Conservation (phyloP, 2,797 vertebrate species). For the Sebastes itinus region DNA sequence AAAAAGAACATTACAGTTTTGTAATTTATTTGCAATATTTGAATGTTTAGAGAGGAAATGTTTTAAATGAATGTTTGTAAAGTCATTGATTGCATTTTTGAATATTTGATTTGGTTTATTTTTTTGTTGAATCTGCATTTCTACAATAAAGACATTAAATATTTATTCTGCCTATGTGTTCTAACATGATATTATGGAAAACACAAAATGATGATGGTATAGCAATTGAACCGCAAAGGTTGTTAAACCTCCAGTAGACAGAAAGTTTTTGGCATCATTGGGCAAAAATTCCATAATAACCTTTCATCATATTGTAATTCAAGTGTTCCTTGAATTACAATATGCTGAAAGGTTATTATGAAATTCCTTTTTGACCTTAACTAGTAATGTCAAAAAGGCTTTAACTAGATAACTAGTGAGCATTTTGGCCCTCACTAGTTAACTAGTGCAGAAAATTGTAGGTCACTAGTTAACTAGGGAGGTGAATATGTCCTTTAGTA, state of each 20-base stretch:
- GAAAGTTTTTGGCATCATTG: no score
- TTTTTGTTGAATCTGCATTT: constrained; percentile 72
- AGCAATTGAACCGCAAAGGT: not conserved
- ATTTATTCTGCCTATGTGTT: not conserved
- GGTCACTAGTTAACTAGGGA: no score
- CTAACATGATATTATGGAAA: not conserved
- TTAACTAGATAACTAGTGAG: no score
- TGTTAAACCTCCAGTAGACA: constrained; percentile 1
- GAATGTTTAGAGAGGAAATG: constrained; percentile 50
- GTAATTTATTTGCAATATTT: constrained; percentile 85
- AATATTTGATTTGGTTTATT: constrained; percentile 50
- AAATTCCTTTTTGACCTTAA: no score
- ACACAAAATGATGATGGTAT: not conserved
- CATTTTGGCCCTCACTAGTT: no score
- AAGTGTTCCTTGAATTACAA: no score
- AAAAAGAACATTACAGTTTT: constrained; percentile 74
- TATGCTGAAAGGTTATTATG: no score
- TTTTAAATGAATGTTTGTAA: constrained; percentile 75
- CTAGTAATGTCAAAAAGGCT: no score
- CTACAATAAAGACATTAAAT: constrained; percentile 75
- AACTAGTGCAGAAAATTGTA: no score
- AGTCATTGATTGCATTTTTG: constrained; percentile 65
- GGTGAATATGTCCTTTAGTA: no score
- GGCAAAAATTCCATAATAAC: no score
- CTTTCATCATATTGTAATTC: no score